Conservation (phyloP, 2,797 vertebrate genomes). For the Apodemus agrarius region DNA sequence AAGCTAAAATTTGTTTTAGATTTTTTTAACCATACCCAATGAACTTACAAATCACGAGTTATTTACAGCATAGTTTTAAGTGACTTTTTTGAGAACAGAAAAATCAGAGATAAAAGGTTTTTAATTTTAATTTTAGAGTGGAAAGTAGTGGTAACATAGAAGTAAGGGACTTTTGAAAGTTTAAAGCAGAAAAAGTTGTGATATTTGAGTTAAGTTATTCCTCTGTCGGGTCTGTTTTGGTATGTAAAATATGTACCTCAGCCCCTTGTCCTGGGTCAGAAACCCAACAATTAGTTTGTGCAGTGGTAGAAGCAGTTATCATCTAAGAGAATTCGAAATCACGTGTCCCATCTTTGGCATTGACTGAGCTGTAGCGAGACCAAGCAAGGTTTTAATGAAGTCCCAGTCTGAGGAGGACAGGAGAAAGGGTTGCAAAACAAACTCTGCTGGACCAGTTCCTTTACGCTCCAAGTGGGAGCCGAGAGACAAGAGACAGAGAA, state of each 20-base stretch:
- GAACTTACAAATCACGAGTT: neutral
- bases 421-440: neutral
- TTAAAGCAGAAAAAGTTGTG: neutral
- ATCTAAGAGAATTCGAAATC: neutral
- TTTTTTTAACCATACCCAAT: neutral
- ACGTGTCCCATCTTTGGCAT: neutral
- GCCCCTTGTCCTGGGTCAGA: neutral
- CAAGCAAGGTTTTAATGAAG: neutral
- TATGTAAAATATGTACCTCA: neutral
- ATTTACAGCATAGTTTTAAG: neutral
- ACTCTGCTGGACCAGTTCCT: neutral
- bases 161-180: neutral
- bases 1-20: neutral
- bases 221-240: neutral
- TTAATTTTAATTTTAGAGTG: neutral
- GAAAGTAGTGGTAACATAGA: neutral
- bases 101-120: neutral
- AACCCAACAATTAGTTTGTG: neutral
- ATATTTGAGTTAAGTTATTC: neutral
- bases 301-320: neutral
- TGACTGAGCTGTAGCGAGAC: neutral
- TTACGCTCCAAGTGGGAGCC: neutral
- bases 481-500: neutral
- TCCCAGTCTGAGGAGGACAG: neutral
- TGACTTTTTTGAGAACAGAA: neutral